Evolutionary conservation across 2,113 vertebrate genomes (phyloP).

Genomic region (Tychaedon coryphoeus): DNA sequence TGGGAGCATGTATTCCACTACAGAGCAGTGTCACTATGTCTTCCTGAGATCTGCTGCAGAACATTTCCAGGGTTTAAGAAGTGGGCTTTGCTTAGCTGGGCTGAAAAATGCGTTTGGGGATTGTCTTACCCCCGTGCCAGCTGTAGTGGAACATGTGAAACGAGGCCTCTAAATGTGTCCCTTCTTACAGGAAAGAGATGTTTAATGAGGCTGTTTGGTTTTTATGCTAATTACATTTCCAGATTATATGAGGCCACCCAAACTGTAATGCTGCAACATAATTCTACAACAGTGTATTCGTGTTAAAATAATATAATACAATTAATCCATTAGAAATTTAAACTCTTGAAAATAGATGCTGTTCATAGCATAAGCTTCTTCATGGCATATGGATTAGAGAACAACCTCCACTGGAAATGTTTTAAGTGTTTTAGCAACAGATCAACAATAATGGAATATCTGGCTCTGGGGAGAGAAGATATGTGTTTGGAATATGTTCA

Average conservation of each 20-base stretch:
- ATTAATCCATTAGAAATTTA: not conserved
- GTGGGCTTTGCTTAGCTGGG: not conserved
- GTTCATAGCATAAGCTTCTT: not conserved
- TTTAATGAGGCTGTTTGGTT: conserved; percentile 21
- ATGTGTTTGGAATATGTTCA: not conserved
- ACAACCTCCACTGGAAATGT: not conserved
- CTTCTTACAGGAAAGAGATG: not conserved
- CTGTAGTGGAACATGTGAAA: not conserved
- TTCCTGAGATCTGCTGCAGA: not conserved
- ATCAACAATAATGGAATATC: not conserved
- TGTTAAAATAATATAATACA: not conserved
- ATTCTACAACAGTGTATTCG: conserved; percentile 26
- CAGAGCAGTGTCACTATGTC: not conserved
- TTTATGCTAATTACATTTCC: conserved; percentile 63
- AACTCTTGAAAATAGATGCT: not conserved
- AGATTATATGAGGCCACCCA: conserved; percentile 31
- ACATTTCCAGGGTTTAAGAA: not conserved
- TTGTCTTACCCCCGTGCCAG: not conserved
- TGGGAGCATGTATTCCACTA: not conserved
- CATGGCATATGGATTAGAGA: not conserved
- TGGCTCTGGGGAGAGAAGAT: not conserved
- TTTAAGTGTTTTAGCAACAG: not conserved
- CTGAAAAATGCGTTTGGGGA: not conserved
- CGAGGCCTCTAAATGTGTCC: not conserved
- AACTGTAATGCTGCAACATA: not conserved